Evolutionary conservation across 2,888 invertebrate genomes (phyloP), one percentile per base, ranked within the genome.

Genomic region (Steinernema scapterisci): DNA sequence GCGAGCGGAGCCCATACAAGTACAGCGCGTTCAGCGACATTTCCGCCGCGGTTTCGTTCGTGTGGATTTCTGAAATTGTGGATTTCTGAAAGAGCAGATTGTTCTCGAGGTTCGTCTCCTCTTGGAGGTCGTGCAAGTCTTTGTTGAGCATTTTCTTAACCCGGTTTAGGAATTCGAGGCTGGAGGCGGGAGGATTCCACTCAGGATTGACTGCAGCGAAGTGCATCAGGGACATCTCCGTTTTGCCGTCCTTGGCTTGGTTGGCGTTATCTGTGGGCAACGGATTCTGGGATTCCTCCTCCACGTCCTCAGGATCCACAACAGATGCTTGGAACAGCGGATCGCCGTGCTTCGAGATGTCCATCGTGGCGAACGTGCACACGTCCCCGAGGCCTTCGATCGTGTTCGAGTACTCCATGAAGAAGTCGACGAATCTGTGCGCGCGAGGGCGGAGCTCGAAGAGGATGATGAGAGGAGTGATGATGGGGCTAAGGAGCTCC

Each of bases 131-230:
- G 16, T 63, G 63, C 13, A 63, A 21, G 27, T 48, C 45, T 46
- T 16, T 11, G 19, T 73, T 71, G 25, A 83, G 79, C 73, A 78
- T 75, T 9, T 73, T 76, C 43, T 77, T 74, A 74, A 86, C 78
- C 31, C 77, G 80, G 7, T 78, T 80, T 25, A 90, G 78, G 82
- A 89, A 89, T 25, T 83, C 78, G 51, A 84, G 88, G 31, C 88
- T 85, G 16, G 85, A 84, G 13, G 84, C 43, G 92, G 93, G 88
- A 76, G 94, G 93, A 84, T 92, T 92, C 97, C 97, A 99, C 77
- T 93, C 93, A 0, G 97, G 97, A 90, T 99, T 97, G 0, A 94
- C 94, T 73, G 94, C 91, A 0, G 93, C 93, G 89, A 99, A 99
- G 88, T 97, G 96, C 79, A 99, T 92, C 52, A 99, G 90, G 0